Conservation (phyloP, 2,888 invertebrate genomes). For the Schizaphis graminum region DNA sequence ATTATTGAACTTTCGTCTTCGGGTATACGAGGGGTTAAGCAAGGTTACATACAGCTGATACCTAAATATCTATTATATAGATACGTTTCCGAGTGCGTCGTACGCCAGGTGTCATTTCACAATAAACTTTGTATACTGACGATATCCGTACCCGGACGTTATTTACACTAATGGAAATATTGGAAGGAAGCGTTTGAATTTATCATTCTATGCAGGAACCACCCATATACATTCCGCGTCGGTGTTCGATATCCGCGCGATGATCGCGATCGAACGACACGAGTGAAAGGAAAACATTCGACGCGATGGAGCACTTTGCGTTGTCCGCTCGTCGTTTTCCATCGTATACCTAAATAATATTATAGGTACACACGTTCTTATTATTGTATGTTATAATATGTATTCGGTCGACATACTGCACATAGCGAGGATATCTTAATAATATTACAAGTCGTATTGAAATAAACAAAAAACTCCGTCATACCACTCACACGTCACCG, state of each 20-base stretch:
- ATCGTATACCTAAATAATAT: neutral
- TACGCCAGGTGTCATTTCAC: slow-evolving; percentile 29
- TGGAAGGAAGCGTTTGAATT: neutral
- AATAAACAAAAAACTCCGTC: neutral
- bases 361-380: neutral
- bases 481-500: neutral
- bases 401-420: neutral
- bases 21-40: neutral
- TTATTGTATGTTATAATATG: neutral
- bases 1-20: neutral
- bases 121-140: neutral
- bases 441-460: neutral
- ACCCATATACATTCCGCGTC: neutral
- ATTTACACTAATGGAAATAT: slow-evolving; percentile 34
- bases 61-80: neutral
- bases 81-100: slow-evolving; percentile 11
- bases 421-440: neutral
- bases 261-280: neutral
- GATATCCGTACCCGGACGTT: slow-evolving; percentile 29
- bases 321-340: neutral
- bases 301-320: neutral
- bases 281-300: neutral
- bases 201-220: neutral
- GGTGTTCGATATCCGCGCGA: neutral
- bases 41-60: neutral